Evolutionary conservation across 2,888 invertebrate genomes (phyloP).

Genomic region (Drosophila mayaguana): DNA sequence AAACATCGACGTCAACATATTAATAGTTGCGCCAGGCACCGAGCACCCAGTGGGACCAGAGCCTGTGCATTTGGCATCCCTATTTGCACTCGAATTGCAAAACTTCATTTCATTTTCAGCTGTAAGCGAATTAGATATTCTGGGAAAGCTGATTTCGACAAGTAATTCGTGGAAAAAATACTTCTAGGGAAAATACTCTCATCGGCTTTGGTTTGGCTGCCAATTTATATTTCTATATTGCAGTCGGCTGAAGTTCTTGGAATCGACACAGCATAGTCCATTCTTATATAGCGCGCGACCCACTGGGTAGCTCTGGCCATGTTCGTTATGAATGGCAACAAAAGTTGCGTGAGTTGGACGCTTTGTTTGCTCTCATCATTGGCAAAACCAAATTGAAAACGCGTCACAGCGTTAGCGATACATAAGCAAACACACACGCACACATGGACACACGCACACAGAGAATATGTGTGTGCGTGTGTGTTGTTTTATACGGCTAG

Average conservation of each 20-base stretch:
- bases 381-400: conserved; percentile 51
- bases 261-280: background rate
- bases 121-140: background rate
- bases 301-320: conserved; percentile 3
- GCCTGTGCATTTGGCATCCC: background rate
- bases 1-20: conserved; percentile 48
- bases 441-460: background rate
- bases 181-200: background rate
- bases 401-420: conserved; percentile 47
- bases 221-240: background rate
- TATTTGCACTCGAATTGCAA: background rate
- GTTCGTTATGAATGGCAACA: conserved; percentile 14
- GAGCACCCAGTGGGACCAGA: conserved; percentile 14
- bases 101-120: no score
- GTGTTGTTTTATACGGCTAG: conserved; percentile 3
- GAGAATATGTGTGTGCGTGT: background rate
- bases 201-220: background rate
- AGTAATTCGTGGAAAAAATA: background rate
- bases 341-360: conserved; percentile 17
- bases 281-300: background rate
- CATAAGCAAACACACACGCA: conserved; percentile 18
- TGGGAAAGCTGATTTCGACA: background rate
- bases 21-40: conserved; percentile 19
- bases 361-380: conserved; percentile 51
- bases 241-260: background rate